These are phyloP conservation scores for Papilio polytes DNA, from an alignment of 1,140 invertebrate species.

Conservation along the genomic window DNA sequence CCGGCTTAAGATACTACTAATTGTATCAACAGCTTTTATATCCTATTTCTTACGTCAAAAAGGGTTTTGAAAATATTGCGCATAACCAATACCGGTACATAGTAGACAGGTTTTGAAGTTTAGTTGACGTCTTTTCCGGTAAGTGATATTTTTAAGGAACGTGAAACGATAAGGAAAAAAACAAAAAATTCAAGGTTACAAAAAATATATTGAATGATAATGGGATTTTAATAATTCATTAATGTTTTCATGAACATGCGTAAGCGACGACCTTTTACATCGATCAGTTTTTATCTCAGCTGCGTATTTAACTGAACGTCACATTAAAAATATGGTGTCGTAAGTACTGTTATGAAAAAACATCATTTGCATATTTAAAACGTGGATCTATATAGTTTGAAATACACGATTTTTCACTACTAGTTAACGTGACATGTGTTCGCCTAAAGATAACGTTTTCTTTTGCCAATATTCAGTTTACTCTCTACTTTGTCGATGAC, in stretches of 20 bases:
- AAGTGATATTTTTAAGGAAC: not conserved
- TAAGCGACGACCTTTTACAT: conserved; percentile 17
- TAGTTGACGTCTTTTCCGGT: not conserved
- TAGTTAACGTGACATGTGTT: not conserved
- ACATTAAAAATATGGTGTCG: not conserved
- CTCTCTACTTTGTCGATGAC: too few species aligned
- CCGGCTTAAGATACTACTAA: too few species aligned
- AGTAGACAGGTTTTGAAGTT: not conserved
- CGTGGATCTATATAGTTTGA: not conserved
- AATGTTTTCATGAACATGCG: not conserved
- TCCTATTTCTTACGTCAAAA: not conserved
- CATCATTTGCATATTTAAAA: not conserved
- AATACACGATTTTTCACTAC: not conserved
- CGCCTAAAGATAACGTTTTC: not conserved
- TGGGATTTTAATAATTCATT: conserved; percentile 31
- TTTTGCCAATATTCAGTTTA: too few species aligned
- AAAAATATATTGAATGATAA: conserved; percentile 8
- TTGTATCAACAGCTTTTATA: not conserved
- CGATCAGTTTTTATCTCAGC: conserved; percentile 28
- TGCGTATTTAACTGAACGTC: not conserved
- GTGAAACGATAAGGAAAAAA: conserved; percentile 8
- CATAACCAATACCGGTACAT: too few species aligned
- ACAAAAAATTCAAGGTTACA: conserved; percentile 8
- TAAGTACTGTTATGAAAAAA: not conserved
- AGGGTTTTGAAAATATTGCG: conserved; percentile 1